phyloP scores from a whole-genome alignment of 2,113 vertebrate genomes.

The Oncorhynchus gorbuscha region DNA sequence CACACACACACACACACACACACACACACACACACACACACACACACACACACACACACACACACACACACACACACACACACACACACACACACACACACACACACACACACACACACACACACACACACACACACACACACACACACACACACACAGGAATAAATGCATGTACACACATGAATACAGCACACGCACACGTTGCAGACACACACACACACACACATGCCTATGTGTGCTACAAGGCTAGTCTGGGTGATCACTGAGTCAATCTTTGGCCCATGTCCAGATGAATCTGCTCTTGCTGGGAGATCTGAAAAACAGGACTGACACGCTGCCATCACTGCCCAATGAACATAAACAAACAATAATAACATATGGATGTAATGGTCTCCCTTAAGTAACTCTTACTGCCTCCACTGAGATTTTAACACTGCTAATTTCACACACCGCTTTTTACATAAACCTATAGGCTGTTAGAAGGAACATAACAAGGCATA shows the following conservation, averaged over 20 bases:
- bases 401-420: conserved; percentile 31
- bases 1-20: background rate
- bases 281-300: conserved; percentile 55
- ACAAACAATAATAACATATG: conserved; percentile 58
- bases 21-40: background rate
- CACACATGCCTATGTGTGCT: background rate
- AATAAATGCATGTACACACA: background rate
- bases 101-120: conserved; percentile 10
- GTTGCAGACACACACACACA: background rate
- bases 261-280: conserved; percentile 42
- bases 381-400: conserved; percentile 28
- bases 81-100: background rate
- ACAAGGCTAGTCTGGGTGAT: conserved; percentile 43
- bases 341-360: conserved; percentile 52
- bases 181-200: background rate
- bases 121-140: background rate
- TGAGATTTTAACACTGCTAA: conserved; percentile 1
- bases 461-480: conserved; percentile 36
- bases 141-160: conserved; percentile 8
- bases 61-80: background rate
- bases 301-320: conserved; percentile 41
- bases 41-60: background rate
- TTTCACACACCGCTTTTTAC: background rate
- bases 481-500: conserved; percentile 24
- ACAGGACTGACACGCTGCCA: conserved; percentile 53